These are phyloP conservation scores for Theristicus caerulescens DNA, from an alignment of 2,113 vertebrate genomes.

Conservation along the genomic window DNA sequence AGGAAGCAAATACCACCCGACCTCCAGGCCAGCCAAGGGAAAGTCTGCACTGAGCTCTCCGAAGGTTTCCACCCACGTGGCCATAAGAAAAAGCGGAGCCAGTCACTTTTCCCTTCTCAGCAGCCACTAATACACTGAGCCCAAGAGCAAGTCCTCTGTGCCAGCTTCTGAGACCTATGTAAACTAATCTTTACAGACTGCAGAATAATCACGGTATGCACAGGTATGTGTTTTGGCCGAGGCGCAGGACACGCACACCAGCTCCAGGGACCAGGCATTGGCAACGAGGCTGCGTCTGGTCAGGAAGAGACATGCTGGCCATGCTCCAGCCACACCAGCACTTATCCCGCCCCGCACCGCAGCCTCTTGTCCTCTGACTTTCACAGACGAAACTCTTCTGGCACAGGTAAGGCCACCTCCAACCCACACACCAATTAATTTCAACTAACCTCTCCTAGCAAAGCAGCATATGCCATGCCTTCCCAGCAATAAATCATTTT, in stretches of 20 bases:
- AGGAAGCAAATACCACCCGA: background rate
- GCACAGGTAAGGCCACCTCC: background rate
- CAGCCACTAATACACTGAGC: background rate
- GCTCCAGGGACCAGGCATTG: background rate
- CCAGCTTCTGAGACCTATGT: background rate
- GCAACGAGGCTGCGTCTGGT: background rate
- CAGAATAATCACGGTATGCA: background rate
- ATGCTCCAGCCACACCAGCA: background rate
- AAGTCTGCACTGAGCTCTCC: background rate
- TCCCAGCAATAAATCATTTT: background rate
- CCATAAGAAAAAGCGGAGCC: background rate
- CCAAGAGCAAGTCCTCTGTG: background rate
- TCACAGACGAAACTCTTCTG: background rate
- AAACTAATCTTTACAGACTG: background rate
- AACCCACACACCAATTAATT: background rate
- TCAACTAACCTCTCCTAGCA: background rate
- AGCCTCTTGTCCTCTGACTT: background rate
- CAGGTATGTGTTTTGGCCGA: background rate
- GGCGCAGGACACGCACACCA: background rate
- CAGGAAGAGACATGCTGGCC: background rate
- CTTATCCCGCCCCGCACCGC: accelerated
- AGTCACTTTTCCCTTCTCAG: background rate
- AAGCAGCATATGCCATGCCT: accelerated
- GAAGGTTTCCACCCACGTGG: accelerated
- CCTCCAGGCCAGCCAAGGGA: accelerated